Percentiles rank a stretch among this genome's conserved stretches.
These are phyloP conservation scores for Myotis pilosus DNA, from an alignment of 2,797 vertebrate genomes.

Conservation along the genomic window DNA sequence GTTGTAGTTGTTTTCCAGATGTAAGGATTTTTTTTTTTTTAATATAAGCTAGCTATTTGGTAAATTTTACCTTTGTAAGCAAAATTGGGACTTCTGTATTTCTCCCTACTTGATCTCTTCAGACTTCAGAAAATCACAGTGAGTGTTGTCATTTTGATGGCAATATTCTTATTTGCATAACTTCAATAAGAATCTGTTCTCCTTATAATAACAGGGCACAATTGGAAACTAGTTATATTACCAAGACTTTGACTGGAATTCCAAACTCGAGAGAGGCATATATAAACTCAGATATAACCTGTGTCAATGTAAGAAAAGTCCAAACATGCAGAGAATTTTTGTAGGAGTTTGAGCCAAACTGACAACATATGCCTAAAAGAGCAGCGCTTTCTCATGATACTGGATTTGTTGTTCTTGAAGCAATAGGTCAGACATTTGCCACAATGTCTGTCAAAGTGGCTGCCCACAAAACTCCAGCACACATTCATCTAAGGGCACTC, in stretches of 20 bases:
- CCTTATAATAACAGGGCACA: not conserved
- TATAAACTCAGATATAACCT: not conserved
- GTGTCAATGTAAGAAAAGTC: not conserved
- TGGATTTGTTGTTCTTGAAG: not conserved
- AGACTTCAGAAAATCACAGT: not conserved
- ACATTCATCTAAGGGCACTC: not conserved
- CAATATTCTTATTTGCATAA: not conserved
- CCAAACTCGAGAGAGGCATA: not conserved
- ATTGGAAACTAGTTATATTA: not conserved
- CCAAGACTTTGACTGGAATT: not conserved
- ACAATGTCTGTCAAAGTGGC: not conserved
- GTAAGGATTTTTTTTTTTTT: not conserved
- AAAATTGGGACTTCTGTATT: not conserved
- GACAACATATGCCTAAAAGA: not conserved
- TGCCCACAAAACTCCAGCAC: not conserved
- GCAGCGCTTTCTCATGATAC: not conserved
- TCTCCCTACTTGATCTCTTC: not conserved
- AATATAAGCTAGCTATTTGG: not conserved
- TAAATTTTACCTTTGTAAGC: not conserved
- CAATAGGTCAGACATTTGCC: not conserved
- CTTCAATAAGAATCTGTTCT: not conserved
- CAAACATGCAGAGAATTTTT: not conserved
- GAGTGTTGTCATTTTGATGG: not conserved
- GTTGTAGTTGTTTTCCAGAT: not conserved
- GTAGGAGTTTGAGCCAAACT: not conserved